Conservation (phyloP, 2,888 invertebrate genomes). For the Argynnis bischoffii region DNA sequence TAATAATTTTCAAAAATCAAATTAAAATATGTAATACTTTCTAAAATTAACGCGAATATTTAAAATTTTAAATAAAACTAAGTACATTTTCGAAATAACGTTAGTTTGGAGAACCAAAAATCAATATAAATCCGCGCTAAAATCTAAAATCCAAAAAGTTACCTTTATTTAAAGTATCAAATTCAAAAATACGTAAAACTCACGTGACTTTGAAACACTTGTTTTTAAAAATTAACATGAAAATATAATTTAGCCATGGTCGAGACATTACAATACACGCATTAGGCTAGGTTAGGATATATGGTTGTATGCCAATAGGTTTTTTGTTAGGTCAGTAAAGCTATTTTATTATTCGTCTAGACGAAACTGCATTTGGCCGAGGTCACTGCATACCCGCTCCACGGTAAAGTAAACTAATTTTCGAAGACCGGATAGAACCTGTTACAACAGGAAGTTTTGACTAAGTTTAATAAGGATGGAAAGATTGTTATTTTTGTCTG, state of each 20-base stretch:
- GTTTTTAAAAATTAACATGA: slow-evolving; percentile 6
- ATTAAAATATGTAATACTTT: no score
- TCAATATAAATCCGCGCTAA: no score
- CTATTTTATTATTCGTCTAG: slow-evolving; percentile 54
- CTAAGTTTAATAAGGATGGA: no score
- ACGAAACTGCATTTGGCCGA: slow-evolving; percentile 61
- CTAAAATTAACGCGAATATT: no score
- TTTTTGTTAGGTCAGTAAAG: slow-evolving; percentile 28
- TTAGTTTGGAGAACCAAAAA: no score
- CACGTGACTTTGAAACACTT: not conserved
- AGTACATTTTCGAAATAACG: no score
- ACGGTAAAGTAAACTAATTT: not conserved
- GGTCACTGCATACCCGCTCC: slow-evolving; percentile 46
- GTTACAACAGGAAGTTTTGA: not conserved
- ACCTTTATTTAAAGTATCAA: not conserved
- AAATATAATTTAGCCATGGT: slow-evolving; percentile 30
- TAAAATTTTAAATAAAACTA: no score
- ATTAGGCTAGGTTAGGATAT: slow-evolving; percentile 36
- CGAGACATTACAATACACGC: slow-evolving; percentile 20
- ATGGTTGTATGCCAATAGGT: slow-evolving; percentile 19
- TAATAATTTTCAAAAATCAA: no score
- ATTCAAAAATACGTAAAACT: not conserved
- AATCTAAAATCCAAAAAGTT: not conserved
- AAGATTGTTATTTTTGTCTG: no score
- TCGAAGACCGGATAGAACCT: no score